Evolutionary conservation across 2,113 vertebrate genomes (phyloP), one percentile per base, ranked within the genome.

Genomic region (Puffinus mauretanicus): DNA sequence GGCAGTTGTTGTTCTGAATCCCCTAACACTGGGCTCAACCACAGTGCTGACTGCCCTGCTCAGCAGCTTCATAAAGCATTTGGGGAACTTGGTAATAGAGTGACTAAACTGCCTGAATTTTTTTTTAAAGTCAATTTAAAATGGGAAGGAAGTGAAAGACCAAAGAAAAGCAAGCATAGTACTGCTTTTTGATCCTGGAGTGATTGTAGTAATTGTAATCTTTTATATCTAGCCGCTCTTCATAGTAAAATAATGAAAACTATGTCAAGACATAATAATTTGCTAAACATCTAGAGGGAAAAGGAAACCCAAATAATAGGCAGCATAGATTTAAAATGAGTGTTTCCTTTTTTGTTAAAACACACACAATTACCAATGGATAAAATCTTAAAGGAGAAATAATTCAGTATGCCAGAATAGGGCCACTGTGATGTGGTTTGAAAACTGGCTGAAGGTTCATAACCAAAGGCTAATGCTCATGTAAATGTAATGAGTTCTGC

Each of bases 391-490:
- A 79, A 87, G 80, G 88, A 94, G 89, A 87, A 94, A 72, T 91
- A 94, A 96, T 93, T 91, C 62, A 83, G 67, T 66, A 36, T 91
- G 91, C 89, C 90, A 93, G 86, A 85, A 90, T 13, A 95, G 62
- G 54, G 91, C 46, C 89, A 88, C 91, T 88, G n/a, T 95, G 91
- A 96, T 91, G 95, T 93, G 95, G 94, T 95, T 91, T 95, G 73
- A 97, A 94, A 95, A 82, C 93, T 93, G 84, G 84, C 54, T 93
- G 95, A 80, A 91, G 66, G 54, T 93, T 94, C 91, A 77, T 86
- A 96, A 95, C 78, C 84, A 90, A 96, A 83, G 67, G 93, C 78
- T 90, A 95, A 95, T 80, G 38, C 11, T 30, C 62, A 87, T 61
- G 73, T 76, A 91, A 94, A 93, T 65, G 27, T 66, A 97, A 79